These are phyloP conservation scores for Adelphocoris suturalis DNA, from an alignment of 2,888 invertebrate species.

Conservation along the genomic window DNA sequence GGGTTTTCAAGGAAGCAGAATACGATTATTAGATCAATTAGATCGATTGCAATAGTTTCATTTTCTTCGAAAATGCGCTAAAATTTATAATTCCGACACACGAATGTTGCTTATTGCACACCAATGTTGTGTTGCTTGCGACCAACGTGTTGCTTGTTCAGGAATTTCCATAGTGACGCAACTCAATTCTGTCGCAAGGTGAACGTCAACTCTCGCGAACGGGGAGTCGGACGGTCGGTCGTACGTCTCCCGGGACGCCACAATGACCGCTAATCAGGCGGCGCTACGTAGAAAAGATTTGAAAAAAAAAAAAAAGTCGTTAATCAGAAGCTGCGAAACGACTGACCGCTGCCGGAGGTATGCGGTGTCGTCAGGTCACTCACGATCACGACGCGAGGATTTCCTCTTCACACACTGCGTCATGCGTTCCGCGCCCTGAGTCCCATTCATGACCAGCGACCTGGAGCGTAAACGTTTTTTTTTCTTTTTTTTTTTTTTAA, in stretches of 20 bases:
- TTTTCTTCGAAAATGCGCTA: too few relatives aligned
- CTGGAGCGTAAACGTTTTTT: too few relatives aligned
- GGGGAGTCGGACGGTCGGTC: not conserved
- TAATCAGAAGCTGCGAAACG: not conserved
- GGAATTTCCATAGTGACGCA: not conserved
- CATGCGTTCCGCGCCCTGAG: too few relatives aligned
- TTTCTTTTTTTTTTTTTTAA: too few relatives aligned
- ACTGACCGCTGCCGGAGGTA: not conserved
- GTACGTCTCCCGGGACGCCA: not conserved
- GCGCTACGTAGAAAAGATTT: not conserved
- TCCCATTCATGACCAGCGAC: too few relatives aligned
- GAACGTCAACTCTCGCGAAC: not conserved
- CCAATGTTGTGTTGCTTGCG: too few relatives aligned
- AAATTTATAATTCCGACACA: too few relatives aligned
- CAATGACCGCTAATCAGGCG: constrained; percentile 1
- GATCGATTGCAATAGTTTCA: too few relatives aligned
- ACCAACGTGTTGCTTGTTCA: not conserved
- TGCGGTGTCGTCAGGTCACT: not conserved
- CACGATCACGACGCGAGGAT: not conserved
- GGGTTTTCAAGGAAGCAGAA: too few relatives aligned
- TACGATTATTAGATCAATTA: too few relatives aligned
- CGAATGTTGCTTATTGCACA: too few relatives aligned
- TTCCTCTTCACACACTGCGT: too few relatives aligned
- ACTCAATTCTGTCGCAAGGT: not conserved
- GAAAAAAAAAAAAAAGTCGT: not conserved